These are phyloP conservation scores for Lycorma delicatula DNA, from an alignment of 1,140 invertebrate genomes.

Conservation along the genomic window DNA sequence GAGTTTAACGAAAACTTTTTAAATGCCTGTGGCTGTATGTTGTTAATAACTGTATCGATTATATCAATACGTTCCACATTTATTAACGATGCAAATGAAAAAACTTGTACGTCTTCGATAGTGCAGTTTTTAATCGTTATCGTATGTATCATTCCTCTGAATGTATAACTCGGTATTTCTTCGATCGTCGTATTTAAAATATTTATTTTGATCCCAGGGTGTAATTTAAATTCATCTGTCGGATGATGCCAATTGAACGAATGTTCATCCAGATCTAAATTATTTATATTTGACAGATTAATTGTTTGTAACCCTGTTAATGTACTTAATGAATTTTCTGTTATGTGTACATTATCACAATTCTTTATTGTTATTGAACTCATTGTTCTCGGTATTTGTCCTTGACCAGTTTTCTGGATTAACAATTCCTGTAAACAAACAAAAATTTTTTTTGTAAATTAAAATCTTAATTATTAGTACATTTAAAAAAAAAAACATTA, in stretches of 20 bases:
- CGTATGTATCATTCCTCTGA: slow-evolving; percentile 58
- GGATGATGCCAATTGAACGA: slow-evolving; percentile 33
- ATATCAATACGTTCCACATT: slow-evolving; percentile 45
- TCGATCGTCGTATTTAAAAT: slow-evolving; percentile 42
- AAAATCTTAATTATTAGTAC: too few relatives aligned
- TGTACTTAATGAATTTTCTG: slow-evolving; percentile 9
- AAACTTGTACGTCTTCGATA: slow-evolving; percentile 53
- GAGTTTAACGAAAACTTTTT: slow-evolving; percentile 60
- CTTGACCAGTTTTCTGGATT: too few relatives aligned
- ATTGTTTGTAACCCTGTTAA: slow-evolving; percentile 41
- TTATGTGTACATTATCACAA: slow-evolving; percentile 21
- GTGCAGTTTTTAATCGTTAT: slow-evolving; percentile 51
- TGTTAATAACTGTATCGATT: slow-evolving; percentile 45
- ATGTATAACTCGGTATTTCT: slow-evolving; percentile 53
- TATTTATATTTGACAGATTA: slow-evolving; percentile 40
- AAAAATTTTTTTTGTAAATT: too few relatives aligned
- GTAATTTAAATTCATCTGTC: slow-evolving; percentile 33
- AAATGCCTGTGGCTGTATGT: slow-evolving; percentile 60
- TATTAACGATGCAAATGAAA: slow-evolving; percentile 59
- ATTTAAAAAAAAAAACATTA: too few relatives aligned
- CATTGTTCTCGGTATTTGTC: background rate
- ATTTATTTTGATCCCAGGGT: slow-evolving; percentile 31
- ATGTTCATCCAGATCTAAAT: slow-evolving; percentile 39
- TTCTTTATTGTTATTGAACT: slow-evolving; percentile 8
- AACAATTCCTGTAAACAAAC: too few relatives aligned